Evolutionary conservation across 2,888 invertebrate species (phyloP), one percentile per base, ranked within the genome.

Genomic region (Cantharis nigra): DNA sequence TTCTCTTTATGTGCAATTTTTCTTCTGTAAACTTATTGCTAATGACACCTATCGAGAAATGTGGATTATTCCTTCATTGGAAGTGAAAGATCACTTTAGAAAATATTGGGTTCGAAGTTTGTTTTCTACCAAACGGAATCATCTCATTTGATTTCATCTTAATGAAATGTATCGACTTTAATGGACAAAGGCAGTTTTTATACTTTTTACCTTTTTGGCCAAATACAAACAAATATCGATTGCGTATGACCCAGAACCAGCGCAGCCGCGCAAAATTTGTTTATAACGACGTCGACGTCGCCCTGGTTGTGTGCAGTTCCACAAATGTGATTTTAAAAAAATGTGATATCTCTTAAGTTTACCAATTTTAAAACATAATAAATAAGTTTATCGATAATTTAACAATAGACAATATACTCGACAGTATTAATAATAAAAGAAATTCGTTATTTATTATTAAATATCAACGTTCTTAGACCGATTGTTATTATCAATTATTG

Each of bases 181-280:
- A n/a, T n/a, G n/a, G n/a, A 49, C 7, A 49, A 49, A n/a, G 49
- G 49, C 3, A 49, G 1, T n/a, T 49, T n/a, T 33, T 33, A 33
- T 10, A 30, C 10, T n/a, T 33, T 33, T 33, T 33, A 33, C 5
- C n/a, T n/a, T 49, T 7, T 49, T 49, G n/a, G n/a, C n/a, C 4
- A n/a, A 5, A 49, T 49, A 4, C n/a, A n/a, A 65, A 65, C 13
- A 23, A 67, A 67, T 20, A 67, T 67, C 65, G 65, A 67, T 67
- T 67, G 20, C 2, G 23, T 23, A 7, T 18, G 16, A n/a, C 49
- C 13, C 49, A 63, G 65, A 64, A 26, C 18, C 69, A 20, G 72
- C 76, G 76, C 76, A 76, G 76, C 14, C 76, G 76, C 76, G 69
- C 72, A 76, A 28, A 49, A 72, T 69, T 72, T 71, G 75, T 75